Base-by-base conservation (phyloP, 2,113 vertebrate species). In the Gambusia holbrooki region DNA sequence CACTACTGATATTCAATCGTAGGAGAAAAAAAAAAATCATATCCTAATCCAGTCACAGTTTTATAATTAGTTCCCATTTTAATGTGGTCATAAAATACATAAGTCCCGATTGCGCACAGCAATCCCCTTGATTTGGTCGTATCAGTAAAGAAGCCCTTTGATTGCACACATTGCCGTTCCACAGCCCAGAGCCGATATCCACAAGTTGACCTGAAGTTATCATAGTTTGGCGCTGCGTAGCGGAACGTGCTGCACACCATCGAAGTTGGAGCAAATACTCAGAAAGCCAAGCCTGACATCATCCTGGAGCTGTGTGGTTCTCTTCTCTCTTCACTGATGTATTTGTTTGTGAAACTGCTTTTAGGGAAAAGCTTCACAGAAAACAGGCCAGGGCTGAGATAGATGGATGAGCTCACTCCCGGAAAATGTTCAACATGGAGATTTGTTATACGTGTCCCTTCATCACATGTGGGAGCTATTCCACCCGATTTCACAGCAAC, bases 111-210 rank as follows among this genome's bases (percentile, higher is more conserved):
- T 67, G 69, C 58, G 70, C 33, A 64, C 32, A 62, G 32, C 51
- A n/a, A 76, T 75, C 28, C 0, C 42, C 19, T 71, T 69, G 51
- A 76, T 92, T 90, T 81, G 80, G 88, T 87, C 87, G 72, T 60
- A 72, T 27, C 63, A 80, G 35, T 83, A 73, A 84, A 83, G 69
- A 71, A 93, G 92, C 92, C 90, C 92, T 94, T 93, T 91, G 73
- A 74, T 73, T 85, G 67, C 64, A 87, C 69, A 84, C 42, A 66
- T 71, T 32, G 64, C 33, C 40, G 30, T 25, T 2, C 64, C 62
- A 61, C 19, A 5, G 51, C 12, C 71, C 62, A 58, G 67, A 40
- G 66, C 65, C 75, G 42, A 4, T 70, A 62, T 76, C 35, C 27
- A 51, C 28, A 63, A 63, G 40, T 40, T 66, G 45, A 79, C 74